Evolutionary conservation across 2,797 vertebrate genomes (phyloP).

Genomic region (Amazona ochrocephala): DNA sequence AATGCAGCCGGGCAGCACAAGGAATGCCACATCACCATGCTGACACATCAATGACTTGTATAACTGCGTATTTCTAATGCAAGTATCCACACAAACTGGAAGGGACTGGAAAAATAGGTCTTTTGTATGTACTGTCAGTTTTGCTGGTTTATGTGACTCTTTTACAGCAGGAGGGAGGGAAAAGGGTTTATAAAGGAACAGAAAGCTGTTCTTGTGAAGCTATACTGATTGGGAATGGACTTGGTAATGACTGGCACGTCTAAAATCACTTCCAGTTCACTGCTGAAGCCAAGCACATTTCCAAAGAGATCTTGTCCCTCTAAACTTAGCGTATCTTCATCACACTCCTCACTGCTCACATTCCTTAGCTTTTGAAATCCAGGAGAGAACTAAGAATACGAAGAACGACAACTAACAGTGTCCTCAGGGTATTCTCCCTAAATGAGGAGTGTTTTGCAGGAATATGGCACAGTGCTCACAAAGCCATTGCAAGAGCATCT

Average conservation of each 20-base stretch:
- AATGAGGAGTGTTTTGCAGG: not conserved
- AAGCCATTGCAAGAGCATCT: not conserved
- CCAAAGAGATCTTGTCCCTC: not conserved
- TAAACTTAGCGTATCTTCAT: not conserved
- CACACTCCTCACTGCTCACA: not conserved
- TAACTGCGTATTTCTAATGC: not conserved
- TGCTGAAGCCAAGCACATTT: not conserved
- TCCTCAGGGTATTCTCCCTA: rapidly evolving
- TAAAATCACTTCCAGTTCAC: not conserved
- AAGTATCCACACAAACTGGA: not conserved
- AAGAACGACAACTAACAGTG: not conserved
- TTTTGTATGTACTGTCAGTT: not conserved
- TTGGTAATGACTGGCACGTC: not conserved
- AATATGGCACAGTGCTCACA: not conserved
- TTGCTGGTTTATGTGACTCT: not conserved
- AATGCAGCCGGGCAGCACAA: not conserved
- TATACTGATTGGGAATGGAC: not conserved
- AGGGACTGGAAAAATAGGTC: not conserved
- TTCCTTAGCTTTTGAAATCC: not conserved
- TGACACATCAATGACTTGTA: not conserved
- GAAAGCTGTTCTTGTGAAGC: not conserved
- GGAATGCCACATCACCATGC: constrained; percentile 20
- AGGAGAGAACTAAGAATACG: not conserved
- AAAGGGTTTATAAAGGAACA: not conserved
- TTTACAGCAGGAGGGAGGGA: not conserved